phyloP scores from a whole-genome alignment of 1,140 invertebrate species.

The Panulirus ornatus region DNA sequence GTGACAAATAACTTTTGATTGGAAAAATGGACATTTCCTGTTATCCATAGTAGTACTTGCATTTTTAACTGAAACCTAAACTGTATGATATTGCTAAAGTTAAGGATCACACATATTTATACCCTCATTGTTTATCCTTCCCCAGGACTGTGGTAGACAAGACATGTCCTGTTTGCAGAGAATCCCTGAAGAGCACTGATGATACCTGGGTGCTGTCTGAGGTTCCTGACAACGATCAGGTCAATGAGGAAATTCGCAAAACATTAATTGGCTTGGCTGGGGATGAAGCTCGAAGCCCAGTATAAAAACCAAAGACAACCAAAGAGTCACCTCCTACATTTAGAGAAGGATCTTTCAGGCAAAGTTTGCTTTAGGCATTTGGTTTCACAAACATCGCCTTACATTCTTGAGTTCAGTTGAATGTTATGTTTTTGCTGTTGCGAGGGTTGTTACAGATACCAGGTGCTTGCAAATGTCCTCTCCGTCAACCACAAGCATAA shows the following conservation, averaged over 20 bases:
- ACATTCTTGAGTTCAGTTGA: neutral
- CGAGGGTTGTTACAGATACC: too few relatives aligned
- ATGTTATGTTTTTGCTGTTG: neutral
- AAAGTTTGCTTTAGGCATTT: neutral
- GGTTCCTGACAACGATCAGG: constrained; percentile 82
- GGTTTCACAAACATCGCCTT: neutral
- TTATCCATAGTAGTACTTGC: neutral
- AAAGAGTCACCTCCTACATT: neutral
- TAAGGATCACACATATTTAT: too few relatives aligned
- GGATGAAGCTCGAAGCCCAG: constrained; percentile 13
- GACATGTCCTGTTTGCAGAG: constrained; percentile 85
- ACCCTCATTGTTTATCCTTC: too few relatives aligned
- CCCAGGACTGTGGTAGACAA: constrained; percentile 82
- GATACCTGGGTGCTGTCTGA: constrained; percentile 85
- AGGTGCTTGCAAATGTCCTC: too few relatives aligned
- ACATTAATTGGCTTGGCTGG: constrained; percentile 79
- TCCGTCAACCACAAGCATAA: too few relatives aligned
- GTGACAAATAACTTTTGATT: too few relatives aligned
- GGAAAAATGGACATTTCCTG: neutral
- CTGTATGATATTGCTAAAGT: neutral
- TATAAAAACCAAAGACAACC: neutral
- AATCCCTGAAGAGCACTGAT: constrained; percentile 82
- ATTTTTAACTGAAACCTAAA: neutral
- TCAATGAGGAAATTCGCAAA: constrained; percentile 81
- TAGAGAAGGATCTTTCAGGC: too few relatives aligned